phyloP scores from a whole-genome alignment of 2,888 invertebrate genomes.

The Thecophora atra region DNA sequence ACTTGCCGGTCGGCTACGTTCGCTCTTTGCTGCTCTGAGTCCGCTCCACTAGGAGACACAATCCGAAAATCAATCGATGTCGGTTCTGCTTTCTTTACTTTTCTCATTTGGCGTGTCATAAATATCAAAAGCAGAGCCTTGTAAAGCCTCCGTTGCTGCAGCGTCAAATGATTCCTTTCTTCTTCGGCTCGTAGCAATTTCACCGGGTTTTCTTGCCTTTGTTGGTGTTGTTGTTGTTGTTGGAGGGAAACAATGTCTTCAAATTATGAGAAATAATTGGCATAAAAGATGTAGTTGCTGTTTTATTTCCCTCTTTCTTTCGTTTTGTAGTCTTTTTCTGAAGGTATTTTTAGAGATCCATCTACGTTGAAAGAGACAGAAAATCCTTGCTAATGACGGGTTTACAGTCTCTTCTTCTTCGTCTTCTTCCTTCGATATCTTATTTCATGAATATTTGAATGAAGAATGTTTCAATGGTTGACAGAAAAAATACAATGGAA shows the following conservation, averaged over 20 bases:
- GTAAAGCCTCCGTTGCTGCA: conserved; percentile 35
- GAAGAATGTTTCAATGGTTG: background rate
- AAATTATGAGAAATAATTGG: conserved; percentile 63
- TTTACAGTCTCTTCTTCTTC: conserved; percentile 26
- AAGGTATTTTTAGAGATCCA: conserved; percentile 1
- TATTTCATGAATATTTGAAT: conserved; percentile 23
- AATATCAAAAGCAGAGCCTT: background rate
- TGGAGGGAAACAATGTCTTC: conserved; percentile 55
- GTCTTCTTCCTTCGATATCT: conserved; percentile 28
- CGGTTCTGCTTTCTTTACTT: conserved; percentile 28
- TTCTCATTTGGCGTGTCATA: conserved; percentile 32
- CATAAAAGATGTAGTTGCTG: conserved; percentile 58
- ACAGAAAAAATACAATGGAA: background rate
- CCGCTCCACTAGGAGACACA: conserved; percentile 10
- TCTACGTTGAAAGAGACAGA: conserved; percentile 6
- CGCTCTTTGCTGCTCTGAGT: conserved; percentile 3
- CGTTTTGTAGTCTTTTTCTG: no score
- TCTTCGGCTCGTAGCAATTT: conserved; percentile 30
- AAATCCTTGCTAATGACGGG: conserved; percentile 13
- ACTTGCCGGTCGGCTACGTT: conserved; percentile 54
- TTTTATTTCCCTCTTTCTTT: background rate
- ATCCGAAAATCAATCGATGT: conserved; percentile 40
- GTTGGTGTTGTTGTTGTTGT: conserved; percentile 22
- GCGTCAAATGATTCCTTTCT: conserved; percentile 49
- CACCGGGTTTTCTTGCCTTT: conserved; percentile 42